Percentiles rank a stretch among this genome's conserved stretches.
phyloP scores from a whole-genome alignment of 2,888 invertebrate genomes.

The Scelioninae gen. 2 region DNA sequence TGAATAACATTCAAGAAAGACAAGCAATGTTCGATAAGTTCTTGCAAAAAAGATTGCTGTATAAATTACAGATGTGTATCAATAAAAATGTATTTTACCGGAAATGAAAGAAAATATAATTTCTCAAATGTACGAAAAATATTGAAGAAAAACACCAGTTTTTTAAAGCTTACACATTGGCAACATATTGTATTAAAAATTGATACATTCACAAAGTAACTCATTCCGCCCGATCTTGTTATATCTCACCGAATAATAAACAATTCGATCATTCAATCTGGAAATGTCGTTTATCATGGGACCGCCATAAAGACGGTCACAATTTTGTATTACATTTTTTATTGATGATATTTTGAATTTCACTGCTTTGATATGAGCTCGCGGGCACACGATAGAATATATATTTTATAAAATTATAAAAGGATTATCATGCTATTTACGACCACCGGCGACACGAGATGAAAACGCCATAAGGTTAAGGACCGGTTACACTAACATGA shows the following conservation, averaged over 20 bases:
- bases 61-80: too few species aligned
- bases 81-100: too few species aligned
- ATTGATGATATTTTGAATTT: slow-evolving; percentile 6
- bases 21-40: too few species aligned
- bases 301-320: not conserved
- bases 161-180: too few species aligned
- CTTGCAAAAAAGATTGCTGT: too few species aligned
- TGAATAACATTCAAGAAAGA: too few species aligned
- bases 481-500: slow-evolving; percentile 55
- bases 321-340: not conserved
- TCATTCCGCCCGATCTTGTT: not conserved
- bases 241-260: not conserved
- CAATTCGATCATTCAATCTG: not conserved
- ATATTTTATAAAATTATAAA: slow-evolving; percentile 52
- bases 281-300: not conserved
- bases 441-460: slow-evolving; percentile 48
- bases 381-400: slow-evolving; percentile 26
- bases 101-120: too few species aligned
- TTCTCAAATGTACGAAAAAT: too few species aligned
- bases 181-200: too few species aligned
- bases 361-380: slow-evolving; percentile 12
- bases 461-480: slow-evolving; percentile 56
- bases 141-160: too few species aligned
- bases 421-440: slow-evolving; percentile 55
- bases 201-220: too few species aligned